Base-by-base conservation (phyloP, 2,888 invertebrate genomes). In the Lymantria dispar region DNA sequence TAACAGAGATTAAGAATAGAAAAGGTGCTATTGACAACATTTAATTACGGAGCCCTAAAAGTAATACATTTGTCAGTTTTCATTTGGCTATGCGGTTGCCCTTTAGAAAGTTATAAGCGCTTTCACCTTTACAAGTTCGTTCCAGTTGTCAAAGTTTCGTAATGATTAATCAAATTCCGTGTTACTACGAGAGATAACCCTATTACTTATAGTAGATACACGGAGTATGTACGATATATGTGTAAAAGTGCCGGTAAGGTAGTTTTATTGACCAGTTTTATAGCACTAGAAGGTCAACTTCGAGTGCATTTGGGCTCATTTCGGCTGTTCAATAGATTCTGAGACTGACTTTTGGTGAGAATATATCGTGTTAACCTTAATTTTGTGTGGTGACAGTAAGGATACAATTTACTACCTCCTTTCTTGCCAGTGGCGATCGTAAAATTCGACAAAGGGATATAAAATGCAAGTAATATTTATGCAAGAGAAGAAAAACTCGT, bases 41-140 rank as follows among this genome's bases (percentile, higher is more conserved):
- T 38, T 45, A 45, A 48, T 50, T 39, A 50, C 22, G 22, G 2
- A 22, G 2, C 22, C 22, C 22, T 22, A 52, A 51, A 52, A 40
- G 38, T 29, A 43, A 48, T 52, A 52, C 43, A 37, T 45, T 51
- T 56, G 52, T 54, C 13, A 50, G 44, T 53, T 51, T 51, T 50
- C 39, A 60, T 54, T 52, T 50, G 41, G 52, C 30, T 7, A 38
- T 40, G 40, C 30, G 31, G 22, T 37, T 11, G 15, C 15, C 7
- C 49, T 50, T 47, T 22, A 7, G 12, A n/a, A 43, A 50, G 40
- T 40, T 53, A 48, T 38, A 13, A 40, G n/a, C 37, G 10, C 43
- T 52, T 22, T 49, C 50, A 56, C 61, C 61, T 58, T 54, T 43
- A 39, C 14, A 50, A 60, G 39, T 55, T 56, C 45, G 48, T 49